phyloP scores from a whole-genome alignment of 2,797 vertebrate species.

The Melanotaenia nigrans region DNA sequence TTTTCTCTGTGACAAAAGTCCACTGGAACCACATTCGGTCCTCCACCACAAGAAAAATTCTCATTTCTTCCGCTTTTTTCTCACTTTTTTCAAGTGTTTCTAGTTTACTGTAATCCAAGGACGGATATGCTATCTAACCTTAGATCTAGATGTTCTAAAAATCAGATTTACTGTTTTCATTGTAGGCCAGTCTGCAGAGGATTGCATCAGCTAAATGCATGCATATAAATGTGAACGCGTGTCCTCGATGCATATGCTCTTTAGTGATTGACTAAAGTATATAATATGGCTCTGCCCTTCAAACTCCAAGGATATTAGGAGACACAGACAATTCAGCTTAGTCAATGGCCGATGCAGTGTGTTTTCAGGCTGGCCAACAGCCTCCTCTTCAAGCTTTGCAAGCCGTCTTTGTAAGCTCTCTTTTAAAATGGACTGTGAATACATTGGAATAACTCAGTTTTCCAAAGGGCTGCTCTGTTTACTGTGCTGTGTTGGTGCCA shows the following conservation, averaged over 20 bases:
- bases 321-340: constrained; percentile 43
- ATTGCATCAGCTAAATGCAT: constrained; percentile 38
- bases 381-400: constrained; percentile 4
- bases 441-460: not conserved
- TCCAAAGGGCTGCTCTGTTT: not conserved
- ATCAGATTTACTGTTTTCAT: not conserved
- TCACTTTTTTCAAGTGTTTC: not conserved
- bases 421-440: not conserved
- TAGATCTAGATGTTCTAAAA: constrained; percentile 13
- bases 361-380: constrained; percentile 17
- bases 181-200: constrained; percentile 8
- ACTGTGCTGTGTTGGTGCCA: not conserved
- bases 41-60: constrained; percentile 2
- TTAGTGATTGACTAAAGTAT: constrained; percentile 16
- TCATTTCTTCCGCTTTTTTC: constrained; percentile 12
- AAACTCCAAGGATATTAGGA: constrained; percentile 40
- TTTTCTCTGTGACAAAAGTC: constrained; percentile 1
- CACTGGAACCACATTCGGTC: constrained; percentile 18
- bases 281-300: constrained; percentile 40
- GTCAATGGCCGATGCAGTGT: constrained; percentile 32
- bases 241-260: constrained; percentile 18
- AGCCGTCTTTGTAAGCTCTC: constrained; percentile 21
- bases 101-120: not conserved
- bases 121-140: constrained; percentile 7
- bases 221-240: constrained; percentile 50